Conservation (phyloP, 2,888 invertebrate genomes). For the Drosophila pegasa region DNA sequence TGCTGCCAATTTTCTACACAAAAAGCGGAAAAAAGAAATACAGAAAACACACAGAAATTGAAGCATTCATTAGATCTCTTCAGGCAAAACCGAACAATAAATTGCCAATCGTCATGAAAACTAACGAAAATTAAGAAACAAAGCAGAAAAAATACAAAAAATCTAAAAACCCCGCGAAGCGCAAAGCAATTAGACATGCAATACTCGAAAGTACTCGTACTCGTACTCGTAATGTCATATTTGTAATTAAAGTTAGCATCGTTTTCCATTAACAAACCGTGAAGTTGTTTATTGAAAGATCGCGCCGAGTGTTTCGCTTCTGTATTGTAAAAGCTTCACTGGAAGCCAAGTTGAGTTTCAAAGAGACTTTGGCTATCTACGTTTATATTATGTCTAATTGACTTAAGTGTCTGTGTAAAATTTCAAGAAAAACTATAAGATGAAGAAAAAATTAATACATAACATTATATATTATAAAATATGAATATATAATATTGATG, state of each 20-base stretch:
- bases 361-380: background rate
- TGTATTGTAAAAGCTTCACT: background rate
- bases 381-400: no score
- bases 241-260: constrained; percentile 72
- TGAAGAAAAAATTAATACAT: no score
- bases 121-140: constrained; percentile 28
- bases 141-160: constrained; percentile 13
- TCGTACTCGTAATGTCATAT: constrained; percentile 68
- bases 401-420: no score
- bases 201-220: constrained; percentile 76
- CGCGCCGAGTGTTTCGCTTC: constrained; percentile 1
- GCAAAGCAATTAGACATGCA: constrained; percentile 81
- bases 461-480: no score
- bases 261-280: constrained; percentile 30
- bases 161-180: constrained; percentile 57
- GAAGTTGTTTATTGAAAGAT: constrained; percentile 23
- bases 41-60: constrained; percentile 5
- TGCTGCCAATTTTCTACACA: constrained; percentile 50
- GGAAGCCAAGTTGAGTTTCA: background rate
- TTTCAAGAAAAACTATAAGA: no score
- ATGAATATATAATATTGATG: no score
- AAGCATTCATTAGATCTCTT: constrained; percentile 54
- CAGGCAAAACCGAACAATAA: constrained; percentile 58
- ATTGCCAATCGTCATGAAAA: constrained; percentile 73
- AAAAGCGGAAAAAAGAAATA: constrained; percentile 4